These are phyloP conservation scores for Anisognathus igniventris DNA, from an alignment of 2,797 vertebrate species.

Conservation along the genomic window DNA sequence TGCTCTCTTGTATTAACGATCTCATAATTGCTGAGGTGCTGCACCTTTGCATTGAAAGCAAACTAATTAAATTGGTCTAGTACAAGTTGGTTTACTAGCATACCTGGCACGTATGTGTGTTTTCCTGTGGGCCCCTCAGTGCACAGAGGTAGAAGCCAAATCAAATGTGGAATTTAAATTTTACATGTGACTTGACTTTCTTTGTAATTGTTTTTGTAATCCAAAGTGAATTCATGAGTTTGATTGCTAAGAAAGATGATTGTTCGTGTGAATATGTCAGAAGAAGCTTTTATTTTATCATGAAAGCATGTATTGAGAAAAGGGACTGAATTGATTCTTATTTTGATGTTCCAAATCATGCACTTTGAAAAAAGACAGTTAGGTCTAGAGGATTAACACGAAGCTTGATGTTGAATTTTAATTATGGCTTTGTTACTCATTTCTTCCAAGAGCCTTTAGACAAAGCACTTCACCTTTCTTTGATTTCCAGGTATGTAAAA, in stretches of 20 bases:
- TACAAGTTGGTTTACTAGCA: background rate
- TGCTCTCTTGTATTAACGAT: conserved; percentile 57
- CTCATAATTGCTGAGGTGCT: conserved; percentile 61
- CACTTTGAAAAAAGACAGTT: conserved; percentile 26
- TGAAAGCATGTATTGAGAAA: background rate
- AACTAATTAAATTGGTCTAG: conserved; percentile 40
- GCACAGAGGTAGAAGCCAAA: background rate
- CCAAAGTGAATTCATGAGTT: background rate
- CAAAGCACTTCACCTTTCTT: conserved; percentile 60
- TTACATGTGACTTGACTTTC: background rate
- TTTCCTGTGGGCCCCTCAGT: background rate
- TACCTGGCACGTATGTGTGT: background rate
- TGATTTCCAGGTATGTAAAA: conserved; percentile 39
- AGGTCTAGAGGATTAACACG: conserved; percentile 45
- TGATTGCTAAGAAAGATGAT: background rate
- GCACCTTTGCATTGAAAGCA: conserved; percentile 51
- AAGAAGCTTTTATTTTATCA: conserved; percentile 17
- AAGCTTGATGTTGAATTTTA: conserved; percentile 58
- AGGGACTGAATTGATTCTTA: background rate
- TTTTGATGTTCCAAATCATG: conserved; percentile 36
- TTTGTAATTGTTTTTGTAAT: background rate
- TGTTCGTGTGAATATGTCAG: background rate
- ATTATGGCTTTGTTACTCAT: conserved; percentile 40
- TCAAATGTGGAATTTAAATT: background rate
- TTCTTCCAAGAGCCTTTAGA: conserved; percentile 35